Evolutionary conservation across 2,113 vertebrate species (phyloP), one percentile per base, ranked within the genome.

Genomic region (Microtus montanus): DNA sequence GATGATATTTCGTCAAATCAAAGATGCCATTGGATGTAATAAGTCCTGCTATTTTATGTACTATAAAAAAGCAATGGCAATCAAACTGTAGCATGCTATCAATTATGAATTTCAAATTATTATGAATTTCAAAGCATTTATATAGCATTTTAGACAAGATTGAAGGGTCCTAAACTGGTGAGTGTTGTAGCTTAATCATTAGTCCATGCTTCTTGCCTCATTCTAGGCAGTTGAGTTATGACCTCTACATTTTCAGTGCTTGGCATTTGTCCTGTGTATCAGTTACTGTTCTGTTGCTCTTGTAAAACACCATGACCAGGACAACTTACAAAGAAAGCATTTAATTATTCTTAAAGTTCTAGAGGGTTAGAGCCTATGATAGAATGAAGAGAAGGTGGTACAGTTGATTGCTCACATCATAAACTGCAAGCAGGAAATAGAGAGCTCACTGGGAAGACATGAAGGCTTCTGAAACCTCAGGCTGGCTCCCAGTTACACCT

Each of bases 31-130:
- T 92, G 86, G 82, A 78, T 74, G 93, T 92, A 92, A 89, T 96
- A 96, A 96, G 24, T 28, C 28, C 28, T 89, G 28, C 95, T 95
- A 92, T 87, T 92, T 93, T 95, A 73, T 92, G 41, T 94, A 77
- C 20, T 92, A 77, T 61, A 92, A 73, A 92, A 92, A 73, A 92
- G 20, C 35, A 35, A 79, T 91, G 44, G 68, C 74, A 89, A 0
- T 96, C 94, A 94, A 92, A 87, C 22, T 49, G 0, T 86, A 74
- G 54, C n/a, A 88, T 15, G 54, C 14, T 61, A 44, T 93, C n/a
- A 89, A 0, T 96, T 89, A 92, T 22, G 35, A 73, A 49, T 94
- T 94, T 63, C 49, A 92, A 19, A 38, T 95, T 68, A 38, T 95
- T 68, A 92, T 92, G 14, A 54, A 54, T 15, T 54, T 54, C 52